Evolutionary conservation across 2,888 invertebrate genomes (phyloP).

Genomic region (Cordilura impudica): DNA sequence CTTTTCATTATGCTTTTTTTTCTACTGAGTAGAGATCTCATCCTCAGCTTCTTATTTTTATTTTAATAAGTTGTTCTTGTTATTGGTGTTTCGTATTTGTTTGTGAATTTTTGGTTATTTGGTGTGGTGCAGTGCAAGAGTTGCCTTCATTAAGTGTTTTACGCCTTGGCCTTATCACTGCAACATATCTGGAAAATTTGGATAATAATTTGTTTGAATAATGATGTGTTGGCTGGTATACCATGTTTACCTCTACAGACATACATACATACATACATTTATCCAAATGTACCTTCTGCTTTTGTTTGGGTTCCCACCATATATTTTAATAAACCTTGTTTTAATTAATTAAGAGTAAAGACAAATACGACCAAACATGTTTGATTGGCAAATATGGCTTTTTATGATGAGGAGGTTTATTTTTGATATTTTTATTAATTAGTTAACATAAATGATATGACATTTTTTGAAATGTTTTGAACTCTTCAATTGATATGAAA

Average conservation of each 20-base stretch:
- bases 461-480: constrained; percentile 35
- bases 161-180: constrained; percentile 62
- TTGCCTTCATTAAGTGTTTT: constrained; percentile 57
- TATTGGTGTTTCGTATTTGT: constrained; percentile 37
- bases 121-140: constrained; percentile 8
- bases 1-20: constrained; percentile 40
- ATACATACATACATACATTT: constrained; percentile 11
- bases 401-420: not conserved
- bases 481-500: not conserved
- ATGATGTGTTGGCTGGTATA: constrained; percentile 60
- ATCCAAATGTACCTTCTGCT: constrained; percentile 2
- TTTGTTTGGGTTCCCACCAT: constrained; percentile 37
- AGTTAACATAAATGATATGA: constrained; percentile 58
- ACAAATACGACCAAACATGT: constrained; percentile 15
- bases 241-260: not conserved
- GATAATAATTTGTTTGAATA: constrained; percentile 68
- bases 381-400: constrained; percentile 44
- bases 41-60: constrained; percentile 24
- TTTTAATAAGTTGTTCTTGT: constrained; percentile 4
- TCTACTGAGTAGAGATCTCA: not conserved
- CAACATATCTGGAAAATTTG: constrained; percentile 65
- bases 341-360: constrained; percentile 24
- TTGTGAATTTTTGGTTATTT: constrained; percentile 31
- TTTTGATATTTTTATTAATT: constrained; percentile 56
- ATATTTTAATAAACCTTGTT: not conserved